These are phyloP conservation scores for Trichechus manatus DNA, from an alignment of 2,113 vertebrate species.

Conservation along the genomic window DNA sequence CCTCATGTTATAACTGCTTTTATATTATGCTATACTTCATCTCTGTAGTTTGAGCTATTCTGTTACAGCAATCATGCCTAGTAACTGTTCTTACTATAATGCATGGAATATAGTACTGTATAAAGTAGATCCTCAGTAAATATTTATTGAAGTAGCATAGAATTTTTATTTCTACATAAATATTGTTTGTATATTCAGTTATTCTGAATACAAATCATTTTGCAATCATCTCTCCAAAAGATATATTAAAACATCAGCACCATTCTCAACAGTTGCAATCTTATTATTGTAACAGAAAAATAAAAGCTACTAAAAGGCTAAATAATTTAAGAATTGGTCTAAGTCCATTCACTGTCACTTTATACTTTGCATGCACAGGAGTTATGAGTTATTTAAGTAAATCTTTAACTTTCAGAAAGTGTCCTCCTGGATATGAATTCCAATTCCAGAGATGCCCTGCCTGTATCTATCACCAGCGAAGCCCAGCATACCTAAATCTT, in stretches of 20 bases:
- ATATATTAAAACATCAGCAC: constrained; percentile 30
- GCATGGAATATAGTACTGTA: not conserved
- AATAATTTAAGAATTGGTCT: constrained; percentile 34
- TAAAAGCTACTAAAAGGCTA: not conserved
- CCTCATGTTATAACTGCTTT: not conserved
- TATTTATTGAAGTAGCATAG: constrained; percentile 31
- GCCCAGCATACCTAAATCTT: not conserved
- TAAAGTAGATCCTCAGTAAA: constrained; percentile 42
- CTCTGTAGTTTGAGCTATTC: not conserved
- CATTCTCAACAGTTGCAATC: constrained; percentile 12
- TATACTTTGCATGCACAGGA: not conserved
- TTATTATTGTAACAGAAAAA: constrained; percentile 42
- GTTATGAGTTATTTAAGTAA: not conserved
- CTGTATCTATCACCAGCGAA: not conserved
- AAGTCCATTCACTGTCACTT: not conserved
- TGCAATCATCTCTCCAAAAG: constrained; percentile 12
- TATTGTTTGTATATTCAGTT: constrained; percentile 28
- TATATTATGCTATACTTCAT: not conserved
- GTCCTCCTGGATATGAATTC: not conserved
- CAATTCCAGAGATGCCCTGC: not conserved
- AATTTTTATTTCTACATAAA: constrained; percentile 48
- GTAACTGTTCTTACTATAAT: not conserved
- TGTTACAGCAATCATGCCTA: not conserved
- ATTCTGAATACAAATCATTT: constrained; percentile 49
- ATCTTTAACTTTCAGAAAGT: not conserved